phyloP scores from a whole-genome alignment of 2,797 vertebrate genomes.

The Allobates femoralis region DNA sequence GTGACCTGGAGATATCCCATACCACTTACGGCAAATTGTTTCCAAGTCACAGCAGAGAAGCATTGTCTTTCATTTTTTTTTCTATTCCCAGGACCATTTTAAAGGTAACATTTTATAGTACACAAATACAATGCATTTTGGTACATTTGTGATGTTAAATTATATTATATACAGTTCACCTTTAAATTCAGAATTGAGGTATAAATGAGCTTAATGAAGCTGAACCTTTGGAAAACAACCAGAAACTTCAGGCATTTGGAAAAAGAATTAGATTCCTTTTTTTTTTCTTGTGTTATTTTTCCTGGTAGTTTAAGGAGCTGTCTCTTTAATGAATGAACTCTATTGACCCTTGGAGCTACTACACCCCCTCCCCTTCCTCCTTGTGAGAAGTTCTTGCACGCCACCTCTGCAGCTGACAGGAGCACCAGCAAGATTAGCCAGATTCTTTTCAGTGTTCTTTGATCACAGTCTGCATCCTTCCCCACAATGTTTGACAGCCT shows the following conservation, averaged over 20 bases:
- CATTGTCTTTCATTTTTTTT: no score
- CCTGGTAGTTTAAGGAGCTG: constrained; percentile 34
- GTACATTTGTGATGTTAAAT: no score
- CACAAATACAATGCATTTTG: no score
- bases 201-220: not conserved
- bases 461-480: constrained; percentile 61
- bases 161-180: not conserved
- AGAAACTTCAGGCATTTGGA: not conserved
- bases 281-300: constrained; percentile 10
- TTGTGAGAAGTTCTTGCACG: not conserved
- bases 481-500: constrained; percentile 64
- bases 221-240: not conserved
- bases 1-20: no score
- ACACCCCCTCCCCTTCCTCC: constrained; percentile 34
- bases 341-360: constrained; percentile 67
- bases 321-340: constrained; percentile 59
- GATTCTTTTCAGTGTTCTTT: constrained; percentile 59
- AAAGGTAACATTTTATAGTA: no score
- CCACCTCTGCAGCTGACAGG: constrained; percentile 60
- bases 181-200: not conserved
- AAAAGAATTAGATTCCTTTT: not conserved
- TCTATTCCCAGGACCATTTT: no score
- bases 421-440: constrained; percentile 54
- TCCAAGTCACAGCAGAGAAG: no score
- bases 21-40: no score